phyloP scores from a whole-genome alignment of 92 coral and sea anemone genomes.

The Montipora capitata region DNA sequence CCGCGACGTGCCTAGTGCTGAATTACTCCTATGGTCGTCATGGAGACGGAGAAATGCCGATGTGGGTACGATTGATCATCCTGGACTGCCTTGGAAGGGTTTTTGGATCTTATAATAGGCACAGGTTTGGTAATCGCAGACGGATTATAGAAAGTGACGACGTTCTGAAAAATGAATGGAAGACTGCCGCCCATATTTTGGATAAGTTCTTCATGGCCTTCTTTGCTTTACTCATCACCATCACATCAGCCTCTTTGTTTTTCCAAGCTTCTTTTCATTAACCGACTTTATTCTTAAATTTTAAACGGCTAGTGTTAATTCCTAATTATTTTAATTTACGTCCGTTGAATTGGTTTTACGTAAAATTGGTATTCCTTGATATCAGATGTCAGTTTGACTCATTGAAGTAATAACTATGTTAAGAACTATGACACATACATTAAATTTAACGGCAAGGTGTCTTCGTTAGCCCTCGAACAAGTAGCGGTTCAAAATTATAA shows the following conservation, averaged over 20 bases:
- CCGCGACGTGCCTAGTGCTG: constrained; percentile 63
- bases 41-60: constrained; percentile 72
- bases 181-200: constrained; percentile 52
- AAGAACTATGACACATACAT: too few relatives aligned
- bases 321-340: too few relatives aligned
- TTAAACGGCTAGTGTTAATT: constrained; percentile 14
- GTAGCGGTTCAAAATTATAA: too few relatives aligned
- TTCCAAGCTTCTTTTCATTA: constrained; percentile 58
- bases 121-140: constrained; percentile 13
- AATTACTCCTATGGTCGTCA: constrained; percentile 70
- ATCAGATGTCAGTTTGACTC: too few relatives aligned
- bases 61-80: constrained; percentile 70
- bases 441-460: too few relatives aligned
- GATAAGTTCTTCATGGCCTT: constrained; percentile 67
- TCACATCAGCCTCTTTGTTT: constrained; percentile 43
- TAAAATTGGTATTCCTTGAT: too few relatives aligned
- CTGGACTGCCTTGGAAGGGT: constrained; percentile 65
- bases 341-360: too few relatives aligned
- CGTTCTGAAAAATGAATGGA: constrained; percentile 58
- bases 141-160: constrained; percentile 48
- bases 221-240: constrained; percentile 52
- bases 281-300: too few relatives aligned
- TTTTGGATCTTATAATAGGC: constrained; percentile 36
- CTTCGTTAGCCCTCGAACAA: too few relatives aligned
- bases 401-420: too few relatives aligned